Percentiles rank a stretch among this genome's conserved stretches.
Conservation (phyloP, 2,113 vertebrate species). For the Syngnathoides biaculeatus region DNA sequence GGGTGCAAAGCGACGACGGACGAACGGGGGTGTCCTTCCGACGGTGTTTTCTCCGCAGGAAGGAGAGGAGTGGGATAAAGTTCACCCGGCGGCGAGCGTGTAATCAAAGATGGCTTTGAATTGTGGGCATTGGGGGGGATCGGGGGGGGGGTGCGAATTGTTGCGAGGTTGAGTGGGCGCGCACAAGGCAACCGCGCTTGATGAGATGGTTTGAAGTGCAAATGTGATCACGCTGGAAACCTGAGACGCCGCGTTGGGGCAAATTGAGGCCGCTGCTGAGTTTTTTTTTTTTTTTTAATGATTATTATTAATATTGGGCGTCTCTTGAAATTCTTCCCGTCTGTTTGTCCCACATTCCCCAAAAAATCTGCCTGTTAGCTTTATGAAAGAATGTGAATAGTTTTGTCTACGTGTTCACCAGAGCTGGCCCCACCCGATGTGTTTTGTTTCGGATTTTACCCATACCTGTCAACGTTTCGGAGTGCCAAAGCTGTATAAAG, state of each 20-base stretch:
- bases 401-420: no score
- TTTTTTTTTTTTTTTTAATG: background rate
- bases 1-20: conserved; percentile 20
- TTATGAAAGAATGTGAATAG: background rate
- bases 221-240: conserved; percentile 75
- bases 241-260: conserved; percentile 55
- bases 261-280: conserved; percentile 34
- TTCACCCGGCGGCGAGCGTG: conserved; percentile 69
- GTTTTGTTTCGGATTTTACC: no score
- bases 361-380: background rate
- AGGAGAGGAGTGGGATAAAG: conserved; percentile 70
- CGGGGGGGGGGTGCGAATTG: conserved; percentile 46
- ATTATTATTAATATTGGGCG: background rate
- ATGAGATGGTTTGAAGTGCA: conserved; percentile 86
- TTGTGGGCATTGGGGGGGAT: conserved; percentile 54
- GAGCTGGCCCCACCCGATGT: no score
- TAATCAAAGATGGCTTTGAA: conserved; percentile 81
- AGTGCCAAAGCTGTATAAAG: no score
- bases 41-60: conserved; percentile 60
- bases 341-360: background rate
- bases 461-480: no score
- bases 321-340: background rate
- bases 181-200: conserved; percentile 70
- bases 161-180: conserved; percentile 71
- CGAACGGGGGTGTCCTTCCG: conserved; percentile 51